Conservation (phyloP, 2,113 vertebrate species). For the Zeus faber region DNA sequence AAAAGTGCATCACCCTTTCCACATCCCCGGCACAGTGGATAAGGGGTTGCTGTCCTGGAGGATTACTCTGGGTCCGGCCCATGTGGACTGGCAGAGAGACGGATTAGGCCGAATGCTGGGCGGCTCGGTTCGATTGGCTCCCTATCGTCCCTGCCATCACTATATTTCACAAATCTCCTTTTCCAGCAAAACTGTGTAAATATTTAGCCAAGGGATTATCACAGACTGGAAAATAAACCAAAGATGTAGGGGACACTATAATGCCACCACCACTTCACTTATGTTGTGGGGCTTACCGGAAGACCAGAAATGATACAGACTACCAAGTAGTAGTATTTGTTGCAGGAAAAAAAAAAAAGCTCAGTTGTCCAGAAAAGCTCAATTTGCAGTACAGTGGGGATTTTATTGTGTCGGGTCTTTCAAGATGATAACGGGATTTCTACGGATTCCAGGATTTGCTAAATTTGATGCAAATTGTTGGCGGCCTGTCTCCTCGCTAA, state of each 20-base stretch:
- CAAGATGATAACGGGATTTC: neutral
- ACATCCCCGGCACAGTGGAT: no score
- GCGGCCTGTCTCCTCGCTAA: neutral
- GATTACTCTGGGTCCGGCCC: conserved; percentile 4
- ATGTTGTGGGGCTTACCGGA: neutral
- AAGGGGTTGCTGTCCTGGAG: no score
- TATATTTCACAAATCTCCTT: neutral
- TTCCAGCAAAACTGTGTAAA: neutral
- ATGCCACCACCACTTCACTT: neutral
- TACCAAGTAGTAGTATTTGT: neutral
- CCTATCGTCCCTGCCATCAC: neutral
- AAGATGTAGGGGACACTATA: neutral
- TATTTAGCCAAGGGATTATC: neutral
- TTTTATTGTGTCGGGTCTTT: neutral
- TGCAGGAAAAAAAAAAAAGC: no score
- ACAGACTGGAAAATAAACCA: neutral
- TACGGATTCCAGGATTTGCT: neutral
- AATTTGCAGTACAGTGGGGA: neutral
- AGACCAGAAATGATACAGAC: neutral
- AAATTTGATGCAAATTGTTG: neutral
- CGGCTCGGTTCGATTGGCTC: neutral
- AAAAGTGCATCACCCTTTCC: no score
- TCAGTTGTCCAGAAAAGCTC: neutral
- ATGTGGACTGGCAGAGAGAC: neutral
- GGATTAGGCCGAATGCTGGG: neutral